These are phyloP conservation scores for Lynx canadensis DNA, from an alignment of 2,113 vertebrate genomes.

Conservation along the genomic window DNA sequence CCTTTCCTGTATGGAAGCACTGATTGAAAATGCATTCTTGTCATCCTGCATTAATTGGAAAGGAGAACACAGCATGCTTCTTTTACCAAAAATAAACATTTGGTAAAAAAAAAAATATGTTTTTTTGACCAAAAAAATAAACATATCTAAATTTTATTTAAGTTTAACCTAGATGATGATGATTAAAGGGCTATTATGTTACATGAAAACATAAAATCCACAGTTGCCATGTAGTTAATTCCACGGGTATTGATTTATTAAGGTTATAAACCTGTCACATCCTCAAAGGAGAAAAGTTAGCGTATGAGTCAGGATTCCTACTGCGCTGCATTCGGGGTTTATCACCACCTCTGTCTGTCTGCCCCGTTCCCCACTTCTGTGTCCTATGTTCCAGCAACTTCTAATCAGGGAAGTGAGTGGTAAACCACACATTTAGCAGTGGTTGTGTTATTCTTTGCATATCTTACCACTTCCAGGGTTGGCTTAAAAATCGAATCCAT, in stretches of 20 bases:
- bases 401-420: neutral
- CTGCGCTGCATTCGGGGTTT: neutral
- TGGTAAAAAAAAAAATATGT: no score
- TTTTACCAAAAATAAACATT: neutral
- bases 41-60: neutral
- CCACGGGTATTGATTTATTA: neutral
- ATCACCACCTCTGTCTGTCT: neutral
- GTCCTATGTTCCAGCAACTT: neutral
- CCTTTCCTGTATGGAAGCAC: neutral
- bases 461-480: slow-evolving; percentile 17
- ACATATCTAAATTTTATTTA: neutral
- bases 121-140: neutral
- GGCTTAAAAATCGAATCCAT: neutral
- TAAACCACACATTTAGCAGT: neutral
- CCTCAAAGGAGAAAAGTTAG: neutral
- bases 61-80: neutral
- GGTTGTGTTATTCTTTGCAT: neutral
- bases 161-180: neutral
- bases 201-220: neutral
- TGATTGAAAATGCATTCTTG: neutral
- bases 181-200: neutral
- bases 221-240: neutral
- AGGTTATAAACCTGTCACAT: neutral
- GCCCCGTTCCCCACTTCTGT: fast-evolving
- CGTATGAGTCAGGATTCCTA: neutral